These are phyloP conservation scores for Heptranchias perlo DNA, from an alignment of 2,113 vertebrate species.

Conservation along the genomic window DNA sequence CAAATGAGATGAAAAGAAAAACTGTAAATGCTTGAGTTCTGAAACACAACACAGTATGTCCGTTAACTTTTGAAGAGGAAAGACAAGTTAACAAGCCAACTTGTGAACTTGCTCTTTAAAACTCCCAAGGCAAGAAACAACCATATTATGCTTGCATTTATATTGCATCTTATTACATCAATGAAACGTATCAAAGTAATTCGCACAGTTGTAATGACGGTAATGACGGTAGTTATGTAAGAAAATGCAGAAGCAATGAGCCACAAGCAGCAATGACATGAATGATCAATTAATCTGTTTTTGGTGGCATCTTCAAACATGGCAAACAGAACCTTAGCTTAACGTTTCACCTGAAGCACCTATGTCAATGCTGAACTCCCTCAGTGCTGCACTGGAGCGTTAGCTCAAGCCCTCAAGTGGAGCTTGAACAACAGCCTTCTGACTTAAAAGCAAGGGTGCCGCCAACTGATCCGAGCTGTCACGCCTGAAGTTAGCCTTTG, in stretches of 20 bases:
- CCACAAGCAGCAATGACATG: not conserved
- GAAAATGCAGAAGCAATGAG: not conserved
- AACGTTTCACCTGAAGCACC: not conserved
- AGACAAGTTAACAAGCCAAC: not conserved
- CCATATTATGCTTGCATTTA: not conserved
- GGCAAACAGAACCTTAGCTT: not conserved
- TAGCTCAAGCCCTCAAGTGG: not conserved
- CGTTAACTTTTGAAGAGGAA: not conserved
- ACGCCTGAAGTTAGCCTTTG: not conserved
- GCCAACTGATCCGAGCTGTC: not conserved
- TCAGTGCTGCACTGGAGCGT: not conserved
- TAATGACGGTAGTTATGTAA: too few species aligned
- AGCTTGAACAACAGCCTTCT: not conserved
- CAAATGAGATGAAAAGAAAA: not conserved
- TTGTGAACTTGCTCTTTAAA: not conserved
- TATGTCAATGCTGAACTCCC: not conserved
- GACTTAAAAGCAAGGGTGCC: not conserved
- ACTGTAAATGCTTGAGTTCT: not conserved
- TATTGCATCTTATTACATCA: not conserved
- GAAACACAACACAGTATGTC: not conserved
- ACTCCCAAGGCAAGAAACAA: not conserved
- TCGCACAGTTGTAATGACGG: not conserved
- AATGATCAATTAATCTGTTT: not conserved
- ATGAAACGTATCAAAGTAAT: not conserved
- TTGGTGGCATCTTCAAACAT: constrained; percentile 4